phyloP scores from a whole-genome alignment of 2,797 vertebrate genomes.

The Epinephelus awoara region DNA sequence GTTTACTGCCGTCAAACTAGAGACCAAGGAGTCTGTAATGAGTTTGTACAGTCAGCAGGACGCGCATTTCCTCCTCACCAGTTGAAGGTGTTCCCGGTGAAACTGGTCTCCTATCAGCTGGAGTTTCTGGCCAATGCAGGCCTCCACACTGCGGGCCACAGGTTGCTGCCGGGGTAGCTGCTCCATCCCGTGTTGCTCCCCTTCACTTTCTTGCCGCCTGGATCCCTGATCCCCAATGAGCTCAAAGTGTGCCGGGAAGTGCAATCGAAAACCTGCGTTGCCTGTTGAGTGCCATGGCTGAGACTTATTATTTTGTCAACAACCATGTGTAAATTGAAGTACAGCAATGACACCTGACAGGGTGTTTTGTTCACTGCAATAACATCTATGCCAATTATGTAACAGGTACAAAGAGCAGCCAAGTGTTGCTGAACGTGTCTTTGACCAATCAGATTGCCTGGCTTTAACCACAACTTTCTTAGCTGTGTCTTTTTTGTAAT shows the following conservation, averaged over 20 bases:
- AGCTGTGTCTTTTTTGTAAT: slow-evolving; percentile 35
- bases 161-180: slow-evolving; percentile 68
- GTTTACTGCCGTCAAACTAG: slow-evolving; percentile 35
- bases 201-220: slow-evolving; percentile 61
- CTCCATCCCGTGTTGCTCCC: slow-evolving; percentile 73
- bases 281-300: slow-evolving; percentile 74
- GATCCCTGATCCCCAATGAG: slow-evolving; percentile 70
- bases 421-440: slow-evolving; percentile 21
- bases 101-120: slow-evolving; percentile 90
- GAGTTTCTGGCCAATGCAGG: slow-evolving; percentile 87
- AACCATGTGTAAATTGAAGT: slow-evolving; percentile 15
- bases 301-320: slow-evolving; percentile 55
- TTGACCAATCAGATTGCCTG: slow-evolving; percentile 11
- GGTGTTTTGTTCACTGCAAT: slow-evolving; percentile 9
- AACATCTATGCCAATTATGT: slow-evolving; percentile 1
- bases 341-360: slow-evolving; percentile 28
- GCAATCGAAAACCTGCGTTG: slow-evolving; percentile 87
- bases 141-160: slow-evolving; percentile 79
- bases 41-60: slow-evolving; percentile 29
- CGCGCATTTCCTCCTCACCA: slow-evolving; percentile 78
- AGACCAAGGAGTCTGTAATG: slow-evolving; percentile 18
- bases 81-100: slow-evolving; percentile 85
- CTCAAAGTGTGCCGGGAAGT: slow-evolving; percentile 83
- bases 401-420: slow-evolving; percentile 39
- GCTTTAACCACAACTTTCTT: slow-evolving; percentile 43